Evolutionary conservation across 2,888 invertebrate species (phyloP), one percentile per base, ranked within the genome.

Genomic region (Eupithecia dodoneata): DNA sequence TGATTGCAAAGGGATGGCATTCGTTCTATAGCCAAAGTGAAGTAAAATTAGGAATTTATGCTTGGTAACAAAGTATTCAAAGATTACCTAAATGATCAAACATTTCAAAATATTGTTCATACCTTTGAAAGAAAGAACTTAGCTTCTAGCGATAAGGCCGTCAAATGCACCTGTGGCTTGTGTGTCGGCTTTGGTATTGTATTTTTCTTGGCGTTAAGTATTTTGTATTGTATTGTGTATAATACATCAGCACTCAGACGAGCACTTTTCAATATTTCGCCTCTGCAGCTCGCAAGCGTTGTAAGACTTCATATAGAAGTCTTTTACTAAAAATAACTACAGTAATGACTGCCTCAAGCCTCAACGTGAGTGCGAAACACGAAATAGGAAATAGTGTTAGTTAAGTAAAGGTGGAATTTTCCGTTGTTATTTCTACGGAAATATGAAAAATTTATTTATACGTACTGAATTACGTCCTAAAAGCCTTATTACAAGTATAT

Each of bases 241-340:
- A 30, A 4, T 1, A 30, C 63, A 63, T 63, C 63, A n/a, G 18
- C 30, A 30, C 18, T 18, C 0, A 4, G 18, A 18, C 3, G 2
- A 63, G 42, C 15, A n/a, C 47, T n/a, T 13, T 66, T 3, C 42
- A 49, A 9, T 76, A 65, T 76, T 71, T 30, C 49, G 0, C 9
- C 73, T 73, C 73, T 73, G 47, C 42, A 12, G 42, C 45, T 49
- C 10, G 73, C 55, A 73, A 73, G 41, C 70, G 49, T 65, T 78
- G 75, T 79, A 80, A 81, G 79, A 79, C 79, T 80, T 76, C 79
- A 77, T 79, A 78, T 72, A 79, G 77, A 73, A 77, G 79, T 80
- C 78, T 81, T 79, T 75, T 77, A 78, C 76, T 80, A 76, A 79
- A 80, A 76, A 79, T 79, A 78, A 78, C 76, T 78, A 69, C 42